A percentile compares a stretch with the other conserved stretches of the same genome.
Conservation (phyloP, 2,888 invertebrate species). For the Liodrosophila aerea region DNA sequence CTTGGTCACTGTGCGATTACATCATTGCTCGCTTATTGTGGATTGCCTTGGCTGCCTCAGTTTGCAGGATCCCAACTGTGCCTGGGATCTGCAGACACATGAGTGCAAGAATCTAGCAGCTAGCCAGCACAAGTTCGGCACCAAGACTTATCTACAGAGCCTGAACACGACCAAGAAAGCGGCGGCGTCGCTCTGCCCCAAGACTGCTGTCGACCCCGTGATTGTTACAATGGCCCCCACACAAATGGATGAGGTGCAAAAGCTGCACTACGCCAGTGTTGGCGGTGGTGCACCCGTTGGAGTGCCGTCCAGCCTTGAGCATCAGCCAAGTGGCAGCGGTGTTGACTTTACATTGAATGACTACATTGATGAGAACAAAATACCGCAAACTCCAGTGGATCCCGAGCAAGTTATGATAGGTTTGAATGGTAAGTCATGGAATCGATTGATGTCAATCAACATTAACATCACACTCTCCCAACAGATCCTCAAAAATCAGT, state of each 20-base stretch:
- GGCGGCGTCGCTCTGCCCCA: constrained; percentile 76
- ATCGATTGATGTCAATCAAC: not conserved
- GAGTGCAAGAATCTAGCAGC: constrained; percentile 83
- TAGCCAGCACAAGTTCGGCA: constrained; percentile 76
- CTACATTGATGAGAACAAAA: constrained; percentile 77
- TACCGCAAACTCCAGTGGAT: constrained; percentile 79
- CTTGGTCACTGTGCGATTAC: constrained; percentile 91
- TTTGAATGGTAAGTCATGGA: constrained; percentile 65
- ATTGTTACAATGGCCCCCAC: constrained; percentile 71
- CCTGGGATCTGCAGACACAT: constrained; percentile 91
- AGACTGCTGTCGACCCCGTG: constrained; percentile 63
- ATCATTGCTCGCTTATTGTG: constrained; percentile 89
- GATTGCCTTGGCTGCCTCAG: constrained; percentile 92
- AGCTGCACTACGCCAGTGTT: constrained; percentile 70
- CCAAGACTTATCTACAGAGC: constrained; percentile 77
- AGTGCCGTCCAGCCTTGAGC: constrained; percentile 37
- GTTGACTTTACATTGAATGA: constrained; percentile 72
- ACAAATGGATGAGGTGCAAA: constrained; percentile 59
- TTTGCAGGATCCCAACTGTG: constrained; percentile 98
- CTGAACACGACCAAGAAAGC: constrained; percentile 80
- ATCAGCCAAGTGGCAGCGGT: constrained; percentile 57
- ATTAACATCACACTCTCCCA: not conserved
- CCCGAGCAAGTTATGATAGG: constrained; percentile 76
- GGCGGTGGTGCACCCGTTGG: constrained; percentile 33
- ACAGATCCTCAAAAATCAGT: constrained; percentile 77